phyloP scores from a whole-genome alignment of 2,113 vertebrate genomes.

The Nestor notabilis region DNA sequence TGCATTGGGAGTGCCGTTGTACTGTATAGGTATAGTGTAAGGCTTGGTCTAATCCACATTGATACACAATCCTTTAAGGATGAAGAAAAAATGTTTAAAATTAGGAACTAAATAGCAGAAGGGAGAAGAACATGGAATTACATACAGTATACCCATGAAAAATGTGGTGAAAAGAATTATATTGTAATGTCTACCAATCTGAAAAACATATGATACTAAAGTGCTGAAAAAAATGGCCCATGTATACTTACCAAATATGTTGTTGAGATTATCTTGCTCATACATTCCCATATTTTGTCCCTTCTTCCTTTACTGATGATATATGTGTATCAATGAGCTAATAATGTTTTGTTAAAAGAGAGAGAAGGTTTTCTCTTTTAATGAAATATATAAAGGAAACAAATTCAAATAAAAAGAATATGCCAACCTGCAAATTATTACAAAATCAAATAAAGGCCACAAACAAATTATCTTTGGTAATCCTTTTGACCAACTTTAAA shows the following conservation, averaged over 20 bases:
- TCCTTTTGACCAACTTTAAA: background rate
- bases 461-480: background rate
- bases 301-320: background rate
- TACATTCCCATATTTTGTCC: background rate
- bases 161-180: background rate
- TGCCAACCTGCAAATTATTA: background rate
- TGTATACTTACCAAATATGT: background rate
- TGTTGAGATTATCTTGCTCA: background rate
- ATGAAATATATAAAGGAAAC: background rate
- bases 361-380: background rate
- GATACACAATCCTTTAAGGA: background rate
- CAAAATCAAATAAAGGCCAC: background rate
- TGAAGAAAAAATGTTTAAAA: background rate
- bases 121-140: background rate
- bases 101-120: background rate
- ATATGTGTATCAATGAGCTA: background rate
- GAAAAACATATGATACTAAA: background rate
- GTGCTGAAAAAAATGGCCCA: background rate
- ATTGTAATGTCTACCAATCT: background rate
- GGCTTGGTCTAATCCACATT: background rate
- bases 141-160: background rate
- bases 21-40: background rate
- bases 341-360: background rate
- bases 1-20: accelerated
- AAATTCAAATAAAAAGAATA: background rate